Evolutionary conservation across 2,888 invertebrate species (phyloP).

Genomic region (Tiphia femorata): DNA sequence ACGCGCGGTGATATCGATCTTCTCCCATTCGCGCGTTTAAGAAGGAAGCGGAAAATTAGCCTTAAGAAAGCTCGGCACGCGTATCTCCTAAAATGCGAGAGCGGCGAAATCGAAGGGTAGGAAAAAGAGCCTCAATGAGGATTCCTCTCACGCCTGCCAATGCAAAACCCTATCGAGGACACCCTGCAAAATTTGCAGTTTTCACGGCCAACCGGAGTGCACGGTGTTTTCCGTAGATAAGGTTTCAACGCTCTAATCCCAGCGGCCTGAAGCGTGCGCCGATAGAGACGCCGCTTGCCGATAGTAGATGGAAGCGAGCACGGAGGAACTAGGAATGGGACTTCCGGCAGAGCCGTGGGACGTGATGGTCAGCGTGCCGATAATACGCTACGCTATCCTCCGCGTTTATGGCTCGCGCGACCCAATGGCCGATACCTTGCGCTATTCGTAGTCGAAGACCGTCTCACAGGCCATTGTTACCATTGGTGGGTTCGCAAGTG

Average conservation of each 20-base stretch:
- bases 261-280: background rate
- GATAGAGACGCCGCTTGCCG: slow-evolving; percentile 8
- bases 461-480: too few relatives aligned
- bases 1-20: too few relatives aligned
- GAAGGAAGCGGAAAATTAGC: too few relatives aligned
- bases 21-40: too few relatives aligned
- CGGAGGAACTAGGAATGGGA: background rate
- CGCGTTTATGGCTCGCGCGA: slow-evolving; percentile 39
- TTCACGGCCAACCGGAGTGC: slow-evolving; percentile 21
- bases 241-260: slow-evolving; percentile 50
- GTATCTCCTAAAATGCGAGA: too few relatives aligned
- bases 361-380: slow-evolving; percentile 28
- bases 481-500: too few relatives aligned
- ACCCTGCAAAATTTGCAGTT: slow-evolving; percentile 7
- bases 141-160: slow-evolving; percentile 1
- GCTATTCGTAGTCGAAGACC: too few relatives aligned
- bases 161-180: too few relatives aligned
- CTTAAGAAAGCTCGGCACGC: too few relatives aligned
- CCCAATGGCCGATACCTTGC: slow-evolving; percentile 37
- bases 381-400: slow-evolving; percentile 45
- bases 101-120: too few relatives aligned
- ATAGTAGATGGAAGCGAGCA: slow-evolving; percentile 16
- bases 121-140: too few relatives aligned
- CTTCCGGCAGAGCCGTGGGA: slow-evolving; percentile 9
- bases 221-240: slow-evolving; percentile 51